phyloP scores from a whole-genome alignment of 2,113 vertebrate species.

The Apodemus sylvaticus region DNA sequence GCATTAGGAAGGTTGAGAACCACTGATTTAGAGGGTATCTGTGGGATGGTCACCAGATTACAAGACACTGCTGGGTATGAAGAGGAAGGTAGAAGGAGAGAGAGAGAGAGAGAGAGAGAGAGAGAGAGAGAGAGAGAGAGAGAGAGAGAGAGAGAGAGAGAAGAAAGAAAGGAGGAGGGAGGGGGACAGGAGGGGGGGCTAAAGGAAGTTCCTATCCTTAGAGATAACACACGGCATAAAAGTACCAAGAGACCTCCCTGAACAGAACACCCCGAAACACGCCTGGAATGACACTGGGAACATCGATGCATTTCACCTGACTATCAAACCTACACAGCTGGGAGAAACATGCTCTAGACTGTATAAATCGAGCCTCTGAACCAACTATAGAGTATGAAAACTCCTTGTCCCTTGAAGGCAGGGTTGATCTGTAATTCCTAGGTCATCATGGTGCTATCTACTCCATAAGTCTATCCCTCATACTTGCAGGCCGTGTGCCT shows the following conservation, averaged over 20 bases:
- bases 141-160: rapidly evolving
- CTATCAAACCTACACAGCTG: no score
- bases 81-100: no score
- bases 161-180: no score
- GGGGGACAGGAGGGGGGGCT: rapidly evolving
- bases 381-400: background rate
- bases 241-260: rapidly evolving
- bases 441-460: rapidly evolving
- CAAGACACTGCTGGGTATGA: background rate
- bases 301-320: rapidly evolving
- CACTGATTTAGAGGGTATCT: background rate
- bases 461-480: background rate
- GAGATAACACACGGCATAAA: rapidly evolving
- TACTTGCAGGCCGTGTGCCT: background rate
- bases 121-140: no score
- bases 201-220: background rate
- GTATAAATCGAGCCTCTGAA: background rate
- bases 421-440: background rate
- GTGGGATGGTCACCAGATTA: no score
- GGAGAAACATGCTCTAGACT: background rate
- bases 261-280: no score
- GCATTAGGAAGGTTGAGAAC: background rate
- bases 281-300: background rate
- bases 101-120: rapidly evolving
- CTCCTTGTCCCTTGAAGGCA: background rate